Evolutionary conservation across 2,797 vertebrate genomes (phyloP).

Genomic region (Sparus aurata): DNA sequence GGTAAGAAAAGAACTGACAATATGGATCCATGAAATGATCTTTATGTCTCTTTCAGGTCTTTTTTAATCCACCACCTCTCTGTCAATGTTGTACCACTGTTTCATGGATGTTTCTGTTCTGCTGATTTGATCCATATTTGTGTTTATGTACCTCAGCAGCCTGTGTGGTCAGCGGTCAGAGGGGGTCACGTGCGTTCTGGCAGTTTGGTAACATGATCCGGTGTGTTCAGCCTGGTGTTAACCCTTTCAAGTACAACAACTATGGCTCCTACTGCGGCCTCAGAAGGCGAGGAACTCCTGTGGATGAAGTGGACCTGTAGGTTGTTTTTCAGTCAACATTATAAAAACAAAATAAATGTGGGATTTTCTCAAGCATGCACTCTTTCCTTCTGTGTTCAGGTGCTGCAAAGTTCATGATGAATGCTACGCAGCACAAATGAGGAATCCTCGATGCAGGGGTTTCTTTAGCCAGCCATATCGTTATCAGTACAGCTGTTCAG

Average conservation of each 20-base stretch:
- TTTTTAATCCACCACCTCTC: too few relatives aligned
- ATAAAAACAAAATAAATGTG: too few relatives aligned
- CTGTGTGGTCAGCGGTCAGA: constrained; percentile 47
- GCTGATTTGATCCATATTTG: too few relatives aligned
- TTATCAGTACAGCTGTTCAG: constrained; percentile 74
- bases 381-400: constrained; percentile 46
- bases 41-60: too few relatives aligned
- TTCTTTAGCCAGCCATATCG: too few relatives aligned
- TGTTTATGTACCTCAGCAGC: too few relatives aligned
- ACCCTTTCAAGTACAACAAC: constrained; percentile 67
- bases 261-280: constrained; percentile 86
- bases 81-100: too few relatives aligned
- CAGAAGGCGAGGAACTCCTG: constrained; percentile 69
- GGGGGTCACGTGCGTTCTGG: too few relatives aligned
- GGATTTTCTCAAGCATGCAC: neutral
- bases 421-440: constrained; percentile 76
- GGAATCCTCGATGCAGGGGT: too few relatives aligned
- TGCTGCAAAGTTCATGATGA: constrained; percentile 81
- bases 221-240: constrained; percentile 75
- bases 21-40: too few relatives aligned
- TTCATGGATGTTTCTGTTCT: too few relatives aligned
- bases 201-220: constrained; percentile 73
- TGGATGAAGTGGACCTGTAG: constrained; percentile 78
- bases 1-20: constrained; percentile 61
- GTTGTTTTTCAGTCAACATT: neutral